Evolutionary conservation across 2,888 invertebrate species (phyloP).

Genomic region (Melieria omissa): DNA sequence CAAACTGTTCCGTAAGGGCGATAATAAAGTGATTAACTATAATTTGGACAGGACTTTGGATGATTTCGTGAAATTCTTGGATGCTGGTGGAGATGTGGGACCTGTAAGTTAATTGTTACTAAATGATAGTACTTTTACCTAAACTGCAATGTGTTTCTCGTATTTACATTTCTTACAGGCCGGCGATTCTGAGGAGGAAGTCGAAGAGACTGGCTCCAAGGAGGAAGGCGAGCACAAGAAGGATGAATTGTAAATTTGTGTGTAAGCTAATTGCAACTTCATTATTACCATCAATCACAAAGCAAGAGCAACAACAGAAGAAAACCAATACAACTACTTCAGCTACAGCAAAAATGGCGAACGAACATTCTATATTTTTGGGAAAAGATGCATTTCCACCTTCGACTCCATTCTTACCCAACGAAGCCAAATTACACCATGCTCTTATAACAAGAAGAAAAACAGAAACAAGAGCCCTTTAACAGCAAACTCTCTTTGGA

Average conservation of each 20-base stretch:
- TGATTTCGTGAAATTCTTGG: conserved; percentile 92
- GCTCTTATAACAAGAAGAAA: conserved; percentile 17
- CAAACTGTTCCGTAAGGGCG: conserved; percentile 92
- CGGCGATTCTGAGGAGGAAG: conserved; percentile 57
- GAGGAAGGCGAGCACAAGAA: conserved; percentile 60
- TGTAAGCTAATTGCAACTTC: conserved; percentile 12
- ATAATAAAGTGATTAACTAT: conserved; percentile 90
- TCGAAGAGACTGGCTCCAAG: conserved; percentile 48
- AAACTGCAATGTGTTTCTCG: background rate
- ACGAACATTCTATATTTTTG: conserved; percentile 27
- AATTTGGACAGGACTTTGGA: conserved; percentile 95
- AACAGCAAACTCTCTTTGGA: conserved; percentile 38
- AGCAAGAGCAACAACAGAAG: conserved; percentile 48
- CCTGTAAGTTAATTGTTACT: conserved; percentile 63
- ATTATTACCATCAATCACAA: conserved; percentile 25
- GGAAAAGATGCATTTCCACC: conserved; percentile 27
- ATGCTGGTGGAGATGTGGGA: conserved; percentile 86
- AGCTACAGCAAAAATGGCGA: conserved; percentile 23
- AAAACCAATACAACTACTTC: conserved; percentile 12
- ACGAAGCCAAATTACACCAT: background rate
- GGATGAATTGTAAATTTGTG: conserved; percentile 66
- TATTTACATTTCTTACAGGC: conserved; percentile 43
- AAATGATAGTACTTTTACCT: background rate
- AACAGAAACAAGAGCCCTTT: conserved; percentile 5
- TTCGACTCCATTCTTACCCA: conserved; percentile 10